Conservation (phyloP, 1,140 invertebrate genomes). For the Centruroides sculpturatus region DNA sequence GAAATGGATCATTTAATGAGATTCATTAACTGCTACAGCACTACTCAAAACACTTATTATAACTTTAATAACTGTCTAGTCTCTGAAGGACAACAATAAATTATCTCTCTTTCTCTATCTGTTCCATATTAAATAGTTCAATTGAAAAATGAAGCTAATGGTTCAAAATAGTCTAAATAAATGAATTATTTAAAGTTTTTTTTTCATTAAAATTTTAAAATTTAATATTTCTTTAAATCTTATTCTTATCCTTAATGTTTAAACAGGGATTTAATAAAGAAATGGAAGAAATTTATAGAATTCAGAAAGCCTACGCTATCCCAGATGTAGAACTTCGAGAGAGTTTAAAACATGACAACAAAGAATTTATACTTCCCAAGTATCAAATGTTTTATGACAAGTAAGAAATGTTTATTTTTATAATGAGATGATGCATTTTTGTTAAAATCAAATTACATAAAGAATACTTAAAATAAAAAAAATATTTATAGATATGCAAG, state of each 20-base stretch:
- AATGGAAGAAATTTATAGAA: slow-evolving; percentile 68
- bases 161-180: neutral
- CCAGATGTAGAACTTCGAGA: slow-evolving; percentile 77
- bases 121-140: neutral
- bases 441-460: neutral
- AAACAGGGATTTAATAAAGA: slow-evolving; percentile 81
- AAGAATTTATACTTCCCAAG: slow-evolving; percentile 64
- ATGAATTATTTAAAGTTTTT: neutral
- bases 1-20: too few species aligned
- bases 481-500: slow-evolving; percentile 40
- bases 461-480: neutral
- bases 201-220: neutral
- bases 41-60: too few species aligned
- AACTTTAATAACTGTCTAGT: too few species aligned
- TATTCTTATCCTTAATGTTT: slow-evolving; percentile 18
- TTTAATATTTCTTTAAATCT: slow-evolving; percentile 1
- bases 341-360: slow-evolving; percentile 66
- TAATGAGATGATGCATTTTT: neutral
- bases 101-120: too few species aligned
- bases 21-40: too few species aligned
- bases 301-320: slow-evolving; percentile 80
- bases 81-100: too few species aligned
- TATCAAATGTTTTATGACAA: slow-evolving; percentile 40
- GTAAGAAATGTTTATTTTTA: slow-evolving; percentile 9
- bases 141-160: neutral